Evolutionary conservation across 2,113 vertebrate genomes (phyloP), one percentile per base, ranked within the genome.

Genomic region (Oceanodroma tethys): DNA sequence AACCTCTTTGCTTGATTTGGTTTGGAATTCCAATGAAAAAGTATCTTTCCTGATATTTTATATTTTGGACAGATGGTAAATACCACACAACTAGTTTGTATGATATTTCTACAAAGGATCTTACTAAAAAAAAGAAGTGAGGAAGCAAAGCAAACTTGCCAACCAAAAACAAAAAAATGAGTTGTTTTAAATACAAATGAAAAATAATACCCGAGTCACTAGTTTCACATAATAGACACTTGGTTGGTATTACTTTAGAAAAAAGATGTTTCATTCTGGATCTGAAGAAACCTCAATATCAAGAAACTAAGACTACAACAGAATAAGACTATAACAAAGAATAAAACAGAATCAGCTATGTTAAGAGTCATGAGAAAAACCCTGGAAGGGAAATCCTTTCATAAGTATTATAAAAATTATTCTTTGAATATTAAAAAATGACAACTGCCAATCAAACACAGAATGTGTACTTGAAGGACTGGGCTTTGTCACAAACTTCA

Each of bases 381-480:
- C 7, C 6, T 32, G 36, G 2, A n/a, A 42, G 7, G 29, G 21
- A 90, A 90, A 68, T 27, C 1, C 6, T 68, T 47, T 82, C 9
- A n/a, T 36, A 65, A 81, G 25, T 1, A 66, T 42, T 62, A 32
- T 32, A 68, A 32, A 59, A 59, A 45, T 20, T 10, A 72, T 43
- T 73, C 3, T 59, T 59, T 80, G 34, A 65, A 13, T 13, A 78
- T 76, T 84, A 4, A 65, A 75, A 95, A 95, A 58, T 66, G 16
- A 25, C 26, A 79, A 45, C 32, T 50, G 6, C 22, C 20, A 58
- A 11, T 32, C 40, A 86, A 89, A 81, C 38, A 48, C 5, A 53
- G 13, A 53, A 30, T 0, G 0, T 40, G 7, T 75, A 42, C 11
- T 80, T 63, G 52, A 80, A 76, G 29, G 16, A 59, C 22, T 40